Evolutionary conservation across 2,113 vertebrate genomes (phyloP), one percentile per base, ranked within the genome.

Genomic region (Procavia capensis): DNA sequence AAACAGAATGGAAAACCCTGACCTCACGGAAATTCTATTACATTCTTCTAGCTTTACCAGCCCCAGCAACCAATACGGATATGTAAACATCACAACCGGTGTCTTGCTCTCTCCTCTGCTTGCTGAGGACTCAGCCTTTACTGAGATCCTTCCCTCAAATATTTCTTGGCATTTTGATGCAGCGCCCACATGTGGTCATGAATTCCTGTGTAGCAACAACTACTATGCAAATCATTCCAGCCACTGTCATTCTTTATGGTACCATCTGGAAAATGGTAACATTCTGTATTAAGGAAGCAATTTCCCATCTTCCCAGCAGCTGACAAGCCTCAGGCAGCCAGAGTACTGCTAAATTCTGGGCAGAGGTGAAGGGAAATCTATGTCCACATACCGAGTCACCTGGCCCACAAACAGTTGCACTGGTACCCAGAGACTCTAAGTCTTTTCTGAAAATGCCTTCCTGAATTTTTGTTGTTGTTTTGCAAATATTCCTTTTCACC

Each of bases 401-500:
- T 85, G 43, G 25, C 22, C 66, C 17, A 70, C 36, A 64, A 29
- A 50, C 63, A 47, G 39, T 57, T 88, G 24, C 29, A 72, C 54
- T 82, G 36, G 0, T 82, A 76, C 17, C 14, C n/a, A 31, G 22
- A 95, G 50, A 70, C 6, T 43, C 9, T 59, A 34, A 74, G 11
- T 27, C 61, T 72, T 90, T 57, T 27, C n/a, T 64, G 41, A 13
- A 90, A 90, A 82, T 43, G 10, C 36, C 79, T 36, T 79, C 82
- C 61, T 50, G 24, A 81, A 92, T 84, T 54, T 14, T 22, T 59
- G 45, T 90, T 80, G n/a, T n/a, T n/a, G n/a, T 76, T 36, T 72
- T 86, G 50, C 57, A 80, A 94, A 57, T 43, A 57, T 29, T 81
- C 27, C 50, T 94, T 94, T 85, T 59, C n/a, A 34, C 31, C n/a